A percentile compares a stretch with the other conserved stretches of the same genome.
Conservation (phyloP, 2,797 vertebrate genomes). For the Phyllotis vaccarum region DNA sequence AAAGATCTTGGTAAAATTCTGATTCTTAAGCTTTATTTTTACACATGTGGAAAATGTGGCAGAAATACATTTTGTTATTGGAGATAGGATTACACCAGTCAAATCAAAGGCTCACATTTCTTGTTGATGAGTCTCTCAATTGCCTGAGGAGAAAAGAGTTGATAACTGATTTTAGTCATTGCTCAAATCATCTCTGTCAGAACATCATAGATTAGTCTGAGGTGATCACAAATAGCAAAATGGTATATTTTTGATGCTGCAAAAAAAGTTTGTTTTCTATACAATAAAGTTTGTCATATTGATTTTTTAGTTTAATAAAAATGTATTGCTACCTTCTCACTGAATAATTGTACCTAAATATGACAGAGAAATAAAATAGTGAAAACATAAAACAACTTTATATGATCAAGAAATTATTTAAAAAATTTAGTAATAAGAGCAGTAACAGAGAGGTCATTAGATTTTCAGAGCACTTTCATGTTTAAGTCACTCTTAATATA, state of each 20-base stretch:
- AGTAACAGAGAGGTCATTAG: not conserved
- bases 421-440: not conserved
- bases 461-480: not conserved
- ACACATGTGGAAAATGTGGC: conserved; percentile 13
- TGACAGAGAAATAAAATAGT: not conserved
- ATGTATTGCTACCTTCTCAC: not conserved
- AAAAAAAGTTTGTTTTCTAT: too few species aligned
- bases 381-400: not conserved
- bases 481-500: not conserved
- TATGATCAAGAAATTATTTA: not conserved
- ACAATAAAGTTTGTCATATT: not conserved
- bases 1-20: conserved; percentile 6
- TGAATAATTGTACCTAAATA: not conserved
- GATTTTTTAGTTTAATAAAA: not conserved
- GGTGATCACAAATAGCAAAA: conserved; percentile 2
- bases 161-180: conserved; percentile 49
- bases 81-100: not conserved
- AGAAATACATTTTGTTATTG: conserved; percentile 42
- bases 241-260: not conserved
- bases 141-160: conserved; percentile 24
- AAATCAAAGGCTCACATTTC: conserved; percentile 54
- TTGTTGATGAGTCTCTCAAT: conserved; percentile 19
- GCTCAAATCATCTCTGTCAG: conserved; percentile 20
- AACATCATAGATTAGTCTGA: conserved; percentile 16
- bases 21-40: conserved; percentile 56